phyloP scores from a whole-genome alignment of 1,140 invertebrate species.

The Aphelinus atriplicis region DNA sequence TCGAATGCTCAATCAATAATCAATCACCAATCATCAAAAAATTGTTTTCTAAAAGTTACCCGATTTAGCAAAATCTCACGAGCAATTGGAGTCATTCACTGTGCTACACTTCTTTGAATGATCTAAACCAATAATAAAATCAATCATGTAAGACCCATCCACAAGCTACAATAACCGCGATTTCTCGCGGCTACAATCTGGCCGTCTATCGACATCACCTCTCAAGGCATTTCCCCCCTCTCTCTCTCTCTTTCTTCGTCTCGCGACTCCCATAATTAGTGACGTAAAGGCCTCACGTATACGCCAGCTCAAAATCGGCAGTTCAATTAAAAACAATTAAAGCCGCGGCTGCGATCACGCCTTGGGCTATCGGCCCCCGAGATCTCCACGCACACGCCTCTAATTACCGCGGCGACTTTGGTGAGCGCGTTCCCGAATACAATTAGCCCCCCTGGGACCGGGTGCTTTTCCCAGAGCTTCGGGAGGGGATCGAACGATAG shows the following conservation, averaged over 20 bases:
- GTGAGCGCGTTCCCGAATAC: background rate
- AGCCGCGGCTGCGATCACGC: background rate
- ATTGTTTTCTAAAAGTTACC: too few species aligned
- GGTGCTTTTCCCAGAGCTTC: too few species aligned
- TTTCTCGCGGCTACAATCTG: too few species aligned
- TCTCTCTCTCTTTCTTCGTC: background rate
- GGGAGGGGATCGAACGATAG: background rate
- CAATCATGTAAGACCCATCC: background rate
- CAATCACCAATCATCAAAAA: too few species aligned
- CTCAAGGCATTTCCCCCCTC: too few species aligned
- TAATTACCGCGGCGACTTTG: background rate
- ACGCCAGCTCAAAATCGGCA: background rate
- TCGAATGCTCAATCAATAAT: too few species aligned
- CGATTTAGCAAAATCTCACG: too few species aligned
- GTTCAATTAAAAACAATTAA: conserved; percentile 31
- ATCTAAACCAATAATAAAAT: background rate
- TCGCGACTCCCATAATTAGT: background rate
- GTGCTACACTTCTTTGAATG: too few species aligned
- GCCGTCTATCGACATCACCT: too few species aligned
- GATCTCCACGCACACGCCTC: background rate
- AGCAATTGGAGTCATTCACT: too few species aligned
- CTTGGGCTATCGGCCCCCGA: background rate
- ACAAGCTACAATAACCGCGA: background rate
- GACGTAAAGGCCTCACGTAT: background rate
- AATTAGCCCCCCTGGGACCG: background rate